phyloP scores from a whole-genome alignment of 1,140 invertebrate species.

The Drosophila truncata region DNA sequence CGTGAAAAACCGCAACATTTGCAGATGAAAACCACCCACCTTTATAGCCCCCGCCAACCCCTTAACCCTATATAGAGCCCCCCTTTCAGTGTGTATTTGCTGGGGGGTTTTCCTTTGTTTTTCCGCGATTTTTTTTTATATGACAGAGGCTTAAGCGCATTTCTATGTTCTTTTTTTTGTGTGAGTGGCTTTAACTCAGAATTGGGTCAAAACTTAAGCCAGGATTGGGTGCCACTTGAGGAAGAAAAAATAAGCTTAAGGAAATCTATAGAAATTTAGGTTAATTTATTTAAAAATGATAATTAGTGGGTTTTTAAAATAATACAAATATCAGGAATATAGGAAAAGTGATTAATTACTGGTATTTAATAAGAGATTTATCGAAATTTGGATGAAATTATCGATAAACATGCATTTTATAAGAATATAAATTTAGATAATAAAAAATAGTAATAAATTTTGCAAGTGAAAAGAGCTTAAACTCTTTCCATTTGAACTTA shows the following conservation, averaged over 20 bases:
- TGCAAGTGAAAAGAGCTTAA: too few relatives aligned
- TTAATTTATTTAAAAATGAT: background rate
- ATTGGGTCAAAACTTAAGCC: slow-evolving; percentile 30
- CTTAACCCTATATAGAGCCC: slow-evolving; percentile 17
- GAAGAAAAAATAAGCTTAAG: background rate
- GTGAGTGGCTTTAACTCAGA: slow-evolving; percentile 34
- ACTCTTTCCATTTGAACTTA: too few relatives aligned
- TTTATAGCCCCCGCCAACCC: background rate
- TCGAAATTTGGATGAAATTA: background rate
- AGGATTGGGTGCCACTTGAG: slow-evolving; percentile 6
- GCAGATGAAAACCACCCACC: slow-evolving; percentile 35
- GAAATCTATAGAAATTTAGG: background rate
- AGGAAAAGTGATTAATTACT: too few relatives aligned
- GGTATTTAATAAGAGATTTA: too few relatives aligned
- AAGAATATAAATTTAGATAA: too few relatives aligned
- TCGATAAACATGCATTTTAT: background rate
- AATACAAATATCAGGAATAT: too few relatives aligned
- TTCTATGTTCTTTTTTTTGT: background rate
- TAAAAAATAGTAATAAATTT: too few relatives aligned
- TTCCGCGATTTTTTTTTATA: slow-evolving; percentile 27
- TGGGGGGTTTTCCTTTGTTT: slow-evolving; percentile 6
- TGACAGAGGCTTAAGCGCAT: slow-evolving; percentile 5
- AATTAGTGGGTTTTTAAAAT: background rate
- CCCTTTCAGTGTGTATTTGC: slow-evolving; percentile 1
- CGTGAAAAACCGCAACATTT: slow-evolving; percentile 69